Base-by-base conservation (phyloP, 1,140 invertebrate species). In the Samia ricini region DNA sequence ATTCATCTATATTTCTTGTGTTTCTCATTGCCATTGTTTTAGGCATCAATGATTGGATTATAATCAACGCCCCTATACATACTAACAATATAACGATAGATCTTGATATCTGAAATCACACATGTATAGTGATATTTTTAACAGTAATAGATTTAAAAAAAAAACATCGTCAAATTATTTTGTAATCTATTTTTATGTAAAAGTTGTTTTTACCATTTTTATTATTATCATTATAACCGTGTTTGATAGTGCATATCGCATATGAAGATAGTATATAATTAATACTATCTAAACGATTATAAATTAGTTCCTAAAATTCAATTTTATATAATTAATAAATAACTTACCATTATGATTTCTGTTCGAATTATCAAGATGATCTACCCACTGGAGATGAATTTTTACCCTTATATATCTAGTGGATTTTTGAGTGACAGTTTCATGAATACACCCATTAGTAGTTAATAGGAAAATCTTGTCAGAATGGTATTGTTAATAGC, bases 401-500 rank as follows among this genome's bases (percentile, higher is more conserved):
- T 24, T 61, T 50, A 21, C 56, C 56, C 64, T 78, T 83, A 71
- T 85, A 83, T 79, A n/a, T n/a, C n/a, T n/a, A 79, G 26, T 33
- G 60, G 23, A n/a, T 48, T 54, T 60, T 72, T 81, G 80, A 85
- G 81, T 83, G 80, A 81, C 69, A 66, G 76, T 61, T 72, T 33
- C 50, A 63, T 72, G 69, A 79, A 79, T 72, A 71, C 68, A 58
- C 74, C 83, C 83, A 85, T 85, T 85, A 83, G 67, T 10, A 52
- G 49, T 66, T 29, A 29, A 42, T 42, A 15, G 56, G 63, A 60
- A 65, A 66, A 58, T 6, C 36, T 52, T 56, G 19, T 26, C 59
- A 48, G 33, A 42, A 42, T 42, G 26, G 6, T 29, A 42, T n/a
- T n/a, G n/a, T 15, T 15, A 42, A 42, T 42, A 42, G 33, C 7